These are phyloP conservation scores for Capitulum mitella DNA, from an alignment of 2,888 invertebrate genomes.

Conservation along the genomic window DNA sequence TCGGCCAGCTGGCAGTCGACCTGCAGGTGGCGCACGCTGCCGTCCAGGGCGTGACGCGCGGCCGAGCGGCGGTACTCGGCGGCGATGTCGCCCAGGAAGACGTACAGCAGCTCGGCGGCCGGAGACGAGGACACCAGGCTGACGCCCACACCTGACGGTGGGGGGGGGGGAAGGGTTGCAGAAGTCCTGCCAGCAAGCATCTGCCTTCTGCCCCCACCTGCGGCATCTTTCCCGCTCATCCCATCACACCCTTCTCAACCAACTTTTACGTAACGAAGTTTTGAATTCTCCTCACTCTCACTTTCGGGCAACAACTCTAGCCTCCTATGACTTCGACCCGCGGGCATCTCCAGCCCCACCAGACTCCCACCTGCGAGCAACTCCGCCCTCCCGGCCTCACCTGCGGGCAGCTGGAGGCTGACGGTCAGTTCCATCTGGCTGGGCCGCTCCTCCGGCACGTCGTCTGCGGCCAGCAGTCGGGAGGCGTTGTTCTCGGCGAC, in stretches of 20 bases:
- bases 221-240: too few species aligned
- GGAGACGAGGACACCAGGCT: slow-evolving; percentile 68
- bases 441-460: background rate
- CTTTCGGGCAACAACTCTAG: too few species aligned
- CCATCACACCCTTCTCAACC: too few species aligned
- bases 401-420: slow-evolving; percentile 16
- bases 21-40: slow-evolving; percentile 71
- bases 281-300: too few species aligned
- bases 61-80: slow-evolving; percentile 42
- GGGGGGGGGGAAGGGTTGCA: background rate
- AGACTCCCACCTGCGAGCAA: too few species aligned
- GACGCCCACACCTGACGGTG: slow-evolving; percentile 56
- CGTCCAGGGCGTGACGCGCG: slow-evolving; percentile 48
- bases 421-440: slow-evolving; percentile 12
- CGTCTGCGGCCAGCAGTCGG: background rate
- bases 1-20: slow-evolving; percentile 80
- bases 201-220: too few species aligned
- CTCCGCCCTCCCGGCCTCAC: too few species aligned
- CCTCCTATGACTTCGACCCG: too few species aligned
- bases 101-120: slow-evolving; percentile 72
- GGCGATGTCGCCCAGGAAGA: slow-evolving; percentile 48
- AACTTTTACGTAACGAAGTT: too few species aligned
- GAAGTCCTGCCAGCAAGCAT: too few species aligned
- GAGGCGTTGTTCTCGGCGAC: background rate
- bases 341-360: too few species aligned